A percentile compares a stretch with the other conserved stretches of the same genome.
Evolutionary conservation across 2,888 invertebrate genomes (phyloP).

Genomic region (Lumbricus terrestris): DNA sequence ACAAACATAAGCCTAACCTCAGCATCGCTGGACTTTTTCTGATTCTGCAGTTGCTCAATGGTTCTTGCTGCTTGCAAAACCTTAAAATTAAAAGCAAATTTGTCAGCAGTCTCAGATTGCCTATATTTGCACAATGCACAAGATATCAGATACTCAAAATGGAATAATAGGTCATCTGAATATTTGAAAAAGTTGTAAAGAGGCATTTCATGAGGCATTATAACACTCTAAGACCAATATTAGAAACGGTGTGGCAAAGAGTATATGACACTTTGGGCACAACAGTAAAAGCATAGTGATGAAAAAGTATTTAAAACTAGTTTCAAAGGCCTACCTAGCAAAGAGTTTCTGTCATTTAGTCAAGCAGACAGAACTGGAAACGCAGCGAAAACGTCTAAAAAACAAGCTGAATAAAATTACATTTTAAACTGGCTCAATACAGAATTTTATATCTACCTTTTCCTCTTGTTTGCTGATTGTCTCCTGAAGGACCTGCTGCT

Average conservation of each 20-base stretch:
- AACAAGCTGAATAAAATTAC: not conserved
- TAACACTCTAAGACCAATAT: not conserved
- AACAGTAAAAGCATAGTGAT: too few species aligned
- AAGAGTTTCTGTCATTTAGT: not conserved
- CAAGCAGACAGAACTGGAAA: not conserved
- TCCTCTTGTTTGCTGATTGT: conserved; percentile 51
- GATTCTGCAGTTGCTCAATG: conserved; percentile 47
- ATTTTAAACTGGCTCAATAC: not conserved
- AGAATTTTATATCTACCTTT: conserved; percentile 46
- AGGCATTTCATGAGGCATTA: too few species aligned
- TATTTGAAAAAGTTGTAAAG: too few species aligned
- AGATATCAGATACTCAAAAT: too few species aligned
- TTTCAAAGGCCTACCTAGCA: not conserved
- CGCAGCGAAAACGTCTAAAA: not conserved
- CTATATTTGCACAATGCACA: too few species aligned
- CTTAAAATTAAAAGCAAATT: not conserved
- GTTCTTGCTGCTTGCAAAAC: not conserved
- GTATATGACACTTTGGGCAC: too few species aligned
- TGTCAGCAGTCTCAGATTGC: not conserved
- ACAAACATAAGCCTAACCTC: conserved; percentile 43
- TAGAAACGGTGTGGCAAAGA: too few species aligned
- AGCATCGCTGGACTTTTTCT: conserved; percentile 45
- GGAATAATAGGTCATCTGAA: too few species aligned
- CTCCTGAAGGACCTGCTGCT: conserved; percentile 49
- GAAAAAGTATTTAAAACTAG: too few species aligned